Percentiles rank a stretch among this genome's conserved stretches.
These are phyloP conservation scores for Lophura nycthemera DNA, from an alignment of 2,113 vertebrate species.

Conservation along the genomic window DNA sequence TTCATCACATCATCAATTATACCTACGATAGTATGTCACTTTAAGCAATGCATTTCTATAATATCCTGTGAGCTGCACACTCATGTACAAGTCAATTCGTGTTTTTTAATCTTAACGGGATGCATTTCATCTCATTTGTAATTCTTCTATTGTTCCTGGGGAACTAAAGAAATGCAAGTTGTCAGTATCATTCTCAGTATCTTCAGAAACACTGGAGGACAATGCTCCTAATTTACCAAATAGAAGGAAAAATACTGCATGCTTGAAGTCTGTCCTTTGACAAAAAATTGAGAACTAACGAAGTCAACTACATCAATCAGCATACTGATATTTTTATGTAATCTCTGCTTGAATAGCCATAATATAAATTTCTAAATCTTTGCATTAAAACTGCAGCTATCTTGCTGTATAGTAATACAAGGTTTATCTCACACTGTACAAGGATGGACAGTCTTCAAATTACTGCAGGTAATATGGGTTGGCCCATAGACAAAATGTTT, in stretches of 20 bases:
- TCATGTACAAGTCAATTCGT: neutral
- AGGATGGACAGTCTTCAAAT: neutral
- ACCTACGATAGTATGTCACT: neutral
- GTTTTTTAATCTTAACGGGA: neutral
- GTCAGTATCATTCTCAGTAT: neutral
- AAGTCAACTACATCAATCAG: neutral
- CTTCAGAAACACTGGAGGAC: neutral
- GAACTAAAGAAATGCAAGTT: neutral
- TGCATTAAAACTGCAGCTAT: neutral
- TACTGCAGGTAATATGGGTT: neutral
- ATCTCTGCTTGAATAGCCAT: neutral
- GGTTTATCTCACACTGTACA: neutral
- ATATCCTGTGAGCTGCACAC: neutral
- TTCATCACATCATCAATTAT: neutral
- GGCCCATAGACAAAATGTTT: neutral
- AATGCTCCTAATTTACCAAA: neutral
- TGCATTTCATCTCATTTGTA: neutral
- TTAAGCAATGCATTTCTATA: neutral
- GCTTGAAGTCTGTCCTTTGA: neutral
- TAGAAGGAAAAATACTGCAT: neutral
- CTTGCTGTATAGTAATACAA: neutral
- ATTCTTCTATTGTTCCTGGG: neutral
- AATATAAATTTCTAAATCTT: neutral
- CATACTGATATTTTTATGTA: neutral
- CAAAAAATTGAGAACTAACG: neutral